A percentile compares a stretch with the other conserved stretches of the same genome.
These are phyloP conservation scores for Cyprinella venusta DNA, from an alignment of 2,797 vertebrate species.

Conservation along the genomic window DNA sequence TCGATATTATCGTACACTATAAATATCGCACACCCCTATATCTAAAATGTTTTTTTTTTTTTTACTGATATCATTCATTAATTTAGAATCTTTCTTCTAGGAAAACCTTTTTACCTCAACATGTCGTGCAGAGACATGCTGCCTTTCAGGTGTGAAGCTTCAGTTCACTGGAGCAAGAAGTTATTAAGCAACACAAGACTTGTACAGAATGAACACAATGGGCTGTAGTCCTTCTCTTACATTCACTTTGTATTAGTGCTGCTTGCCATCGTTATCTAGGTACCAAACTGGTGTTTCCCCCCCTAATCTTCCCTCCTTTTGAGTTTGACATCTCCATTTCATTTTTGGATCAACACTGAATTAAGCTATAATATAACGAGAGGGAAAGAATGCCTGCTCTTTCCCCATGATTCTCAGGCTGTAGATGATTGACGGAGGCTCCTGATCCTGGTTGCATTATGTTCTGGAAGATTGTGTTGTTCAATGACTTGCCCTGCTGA, in stretches of 20 bases:
- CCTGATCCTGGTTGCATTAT: conserved; percentile 66
- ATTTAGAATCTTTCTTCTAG: conserved; percentile 63
- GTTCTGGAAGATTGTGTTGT: conserved; percentile 70
- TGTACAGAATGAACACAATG: conserved; percentile 57
- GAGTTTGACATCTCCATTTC: conserved; percentile 65
- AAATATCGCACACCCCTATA: background rate
- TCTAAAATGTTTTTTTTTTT: background rate
- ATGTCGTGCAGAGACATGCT: conserved; percentile 77
- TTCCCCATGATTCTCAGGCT: conserved; percentile 65
- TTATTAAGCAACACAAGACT: conserved; percentile 69
- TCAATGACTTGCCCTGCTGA: conserved; percentile 71
- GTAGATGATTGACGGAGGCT: conserved; percentile 72
- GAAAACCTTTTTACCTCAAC: conserved; percentile 83
- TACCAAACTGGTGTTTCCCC: conserved; percentile 61
- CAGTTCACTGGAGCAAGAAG: conserved; percentile 77
- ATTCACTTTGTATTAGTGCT: conserved; percentile 67
- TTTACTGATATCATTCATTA: conserved; percentile 14
- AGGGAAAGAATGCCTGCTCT: conserved; percentile 67
- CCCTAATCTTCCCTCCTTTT: conserved; percentile 43
- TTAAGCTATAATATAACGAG: conserved; percentile 59
- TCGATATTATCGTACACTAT: background rate
- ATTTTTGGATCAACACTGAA: conserved; percentile 54
- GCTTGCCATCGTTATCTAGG: conserved; percentile 68
- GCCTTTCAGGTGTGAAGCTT: conserved; percentile 81
- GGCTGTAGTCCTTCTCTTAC: conserved; percentile 51